phyloP scores from a whole-genome alignment of 2,888 invertebrate species.

The Nudaria mundana region DNA sequence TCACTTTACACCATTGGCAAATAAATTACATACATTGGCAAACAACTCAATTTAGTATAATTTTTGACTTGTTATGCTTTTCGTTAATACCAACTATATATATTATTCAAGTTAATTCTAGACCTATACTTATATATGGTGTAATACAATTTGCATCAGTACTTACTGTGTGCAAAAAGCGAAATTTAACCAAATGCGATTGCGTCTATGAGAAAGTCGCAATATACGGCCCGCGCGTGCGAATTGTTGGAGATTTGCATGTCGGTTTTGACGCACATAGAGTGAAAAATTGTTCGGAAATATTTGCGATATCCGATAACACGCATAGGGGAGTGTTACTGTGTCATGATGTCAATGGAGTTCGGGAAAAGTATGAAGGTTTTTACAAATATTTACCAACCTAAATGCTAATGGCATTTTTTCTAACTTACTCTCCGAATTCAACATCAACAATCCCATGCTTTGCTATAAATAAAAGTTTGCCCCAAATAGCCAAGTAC shows the following conservation, averaged over 20 bases:
- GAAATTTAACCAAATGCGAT: slow-evolving; percentile 58
- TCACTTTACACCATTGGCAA: too few relatives aligned
- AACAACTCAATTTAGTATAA: neutral
- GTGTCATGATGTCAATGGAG: slow-evolving; percentile 20
- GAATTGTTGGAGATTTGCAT: slow-evolving; percentile 49
- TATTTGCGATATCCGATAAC: slow-evolving; percentile 34
- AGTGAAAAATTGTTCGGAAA: slow-evolving; percentile 52
- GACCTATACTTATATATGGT: slow-evolving; percentile 8
- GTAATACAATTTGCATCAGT: slow-evolving; percentile 22
- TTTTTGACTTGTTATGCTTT: slow-evolving; percentile 15
- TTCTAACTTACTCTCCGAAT: slow-evolving; percentile 10
- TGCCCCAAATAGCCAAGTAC: slow-evolving; percentile 10
- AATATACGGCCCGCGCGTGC: slow-evolving; percentile 48
- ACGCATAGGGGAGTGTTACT: slow-evolving; percentile 39
- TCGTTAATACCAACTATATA: slow-evolving; percentile 8
- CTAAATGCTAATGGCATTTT: too few relatives aligned
- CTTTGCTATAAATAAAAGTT: too few relatives aligned
- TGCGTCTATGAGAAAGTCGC: slow-evolving; percentile 63
- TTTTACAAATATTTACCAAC: too few relatives aligned
- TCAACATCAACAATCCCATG: too few relatives aligned
- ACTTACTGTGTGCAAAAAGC: slow-evolving; percentile 52
- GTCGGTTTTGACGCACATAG: slow-evolving; percentile 47
- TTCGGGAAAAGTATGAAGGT: slow-evolving; percentile 22
- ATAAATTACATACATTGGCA: slow-evolving; percentile 1
- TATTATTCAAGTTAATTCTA: slow-evolving; percentile 12